Percentiles rank a stretch among this genome's conserved stretches.
Conservation (phyloP, 37 sponge, comb jelly and placozoan species). For the Crambe crambe region DNA sequence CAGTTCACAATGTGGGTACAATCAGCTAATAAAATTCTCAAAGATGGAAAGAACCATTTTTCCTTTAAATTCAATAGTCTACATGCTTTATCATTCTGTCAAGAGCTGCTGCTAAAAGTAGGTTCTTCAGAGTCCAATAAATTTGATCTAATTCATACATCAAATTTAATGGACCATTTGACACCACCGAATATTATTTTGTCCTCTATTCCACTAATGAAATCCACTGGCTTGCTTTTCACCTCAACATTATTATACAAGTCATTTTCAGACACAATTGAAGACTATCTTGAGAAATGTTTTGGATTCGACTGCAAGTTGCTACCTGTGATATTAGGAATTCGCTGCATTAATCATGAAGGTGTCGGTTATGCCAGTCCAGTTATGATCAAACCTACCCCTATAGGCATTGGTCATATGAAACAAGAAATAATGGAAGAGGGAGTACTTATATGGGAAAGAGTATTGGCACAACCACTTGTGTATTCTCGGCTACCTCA, state of each 20-base stretch:
- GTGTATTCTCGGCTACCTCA: background rate
- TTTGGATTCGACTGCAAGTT: conserved; percentile 33
- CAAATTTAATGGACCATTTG: conserved; percentile 48
- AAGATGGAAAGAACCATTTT: background rate
- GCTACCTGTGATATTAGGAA: conserved; percentile 39
- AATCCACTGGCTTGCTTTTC: conserved; percentile 10
- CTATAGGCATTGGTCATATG: background rate
- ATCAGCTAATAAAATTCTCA: background rate
- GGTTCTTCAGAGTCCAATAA: background rate
- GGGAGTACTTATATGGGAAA: background rate
- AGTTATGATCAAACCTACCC: conserved; percentile 6
- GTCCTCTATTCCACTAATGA: conserved; percentile 31
- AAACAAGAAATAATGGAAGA: background rate
- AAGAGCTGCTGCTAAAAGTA: background rate
- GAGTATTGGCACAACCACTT: background rate
- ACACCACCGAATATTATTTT: conserved; percentile 37
- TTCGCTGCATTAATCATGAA: conserved; percentile 52
- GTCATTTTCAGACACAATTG: background rate
- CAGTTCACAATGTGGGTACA: conserved; percentile 47
- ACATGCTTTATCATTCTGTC: conserved; percentile 32
- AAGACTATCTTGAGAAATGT: conserved; percentile 7
- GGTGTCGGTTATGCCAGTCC: background rate
- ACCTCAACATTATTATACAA: conserved; percentile 25
- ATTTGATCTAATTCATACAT: conserved; percentile 53
- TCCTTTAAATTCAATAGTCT: conserved; percentile 35